phyloP scores from a whole-genome alignment of 2,888 invertebrate species.

The Gari tellinella region DNA sequence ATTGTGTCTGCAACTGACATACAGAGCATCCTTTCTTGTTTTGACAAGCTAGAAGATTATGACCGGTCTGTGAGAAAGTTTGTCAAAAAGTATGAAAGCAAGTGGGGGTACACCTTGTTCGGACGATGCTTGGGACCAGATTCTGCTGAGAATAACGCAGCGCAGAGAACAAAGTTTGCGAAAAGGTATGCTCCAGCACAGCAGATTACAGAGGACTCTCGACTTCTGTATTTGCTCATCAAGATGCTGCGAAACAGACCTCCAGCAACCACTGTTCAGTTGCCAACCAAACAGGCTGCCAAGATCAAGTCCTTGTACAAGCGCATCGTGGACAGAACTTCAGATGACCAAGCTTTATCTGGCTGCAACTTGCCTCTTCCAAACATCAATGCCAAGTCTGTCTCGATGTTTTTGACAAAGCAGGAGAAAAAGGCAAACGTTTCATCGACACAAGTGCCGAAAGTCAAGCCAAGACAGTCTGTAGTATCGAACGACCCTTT shows the following conservation, averaged over 20 bases:
- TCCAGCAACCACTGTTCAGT: neutral
- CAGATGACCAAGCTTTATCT: constrained; percentile 6
- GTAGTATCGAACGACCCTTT: constrained; percentile 2
- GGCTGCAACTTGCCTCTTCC: constrained; percentile 7
- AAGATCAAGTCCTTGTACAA: constrained; percentile 2
- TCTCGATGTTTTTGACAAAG: neutral
- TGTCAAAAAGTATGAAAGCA: constrained; percentile 19
- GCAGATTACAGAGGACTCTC: constrained; percentile 20
- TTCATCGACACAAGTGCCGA: neutral
- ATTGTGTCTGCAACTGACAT: too few species aligned
- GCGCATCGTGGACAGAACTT: constrained; percentile 3
- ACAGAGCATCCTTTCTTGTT: too few species aligned
- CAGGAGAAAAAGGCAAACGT: constrained; percentile 9
- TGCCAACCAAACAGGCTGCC: neutral
- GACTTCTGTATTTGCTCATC: constrained; percentile 18
- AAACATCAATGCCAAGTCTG: constrained; percentile 4
- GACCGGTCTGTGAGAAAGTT: constrained; percentile 6
- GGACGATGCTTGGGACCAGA: constrained; percentile 21
- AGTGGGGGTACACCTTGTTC: constrained; percentile 24
- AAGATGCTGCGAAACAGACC: constrained; percentile 22
- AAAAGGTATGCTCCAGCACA: constrained; percentile 13
- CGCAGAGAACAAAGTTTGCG: constrained; percentile 16
- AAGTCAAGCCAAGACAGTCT: neutral
- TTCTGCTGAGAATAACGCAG: constrained; percentile 9
- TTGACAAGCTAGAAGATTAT: constrained; percentile 10